Evolutionary conservation across 2,113 vertebrate genomes (phyloP).

Genomic region (Saguinus imperator): DNA sequence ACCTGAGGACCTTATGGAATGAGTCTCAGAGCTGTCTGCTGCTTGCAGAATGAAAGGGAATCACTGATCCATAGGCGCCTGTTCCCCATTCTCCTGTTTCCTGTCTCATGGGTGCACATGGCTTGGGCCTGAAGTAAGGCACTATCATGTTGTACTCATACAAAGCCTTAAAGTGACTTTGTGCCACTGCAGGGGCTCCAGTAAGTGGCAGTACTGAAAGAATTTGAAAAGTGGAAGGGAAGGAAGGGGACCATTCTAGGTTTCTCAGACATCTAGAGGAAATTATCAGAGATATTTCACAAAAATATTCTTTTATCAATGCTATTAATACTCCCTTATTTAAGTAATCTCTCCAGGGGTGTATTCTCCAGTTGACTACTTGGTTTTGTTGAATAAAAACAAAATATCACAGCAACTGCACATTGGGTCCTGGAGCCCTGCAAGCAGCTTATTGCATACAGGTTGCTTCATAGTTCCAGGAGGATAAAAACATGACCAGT

Average conservation of each 20-base stretch:
- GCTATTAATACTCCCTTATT: neutral
- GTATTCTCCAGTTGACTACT: neutral
- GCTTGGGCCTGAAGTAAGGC: neutral
- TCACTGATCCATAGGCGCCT: neutral
- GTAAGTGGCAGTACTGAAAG: neutral
- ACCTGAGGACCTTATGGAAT: neutral
- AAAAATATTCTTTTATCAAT: neutral
- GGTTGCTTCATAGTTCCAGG: neutral
- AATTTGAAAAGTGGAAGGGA: neutral
- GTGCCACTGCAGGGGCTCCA: neutral
- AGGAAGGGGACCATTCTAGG: neutral
- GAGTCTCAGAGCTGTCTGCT: neutral
- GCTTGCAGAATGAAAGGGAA: neutral
- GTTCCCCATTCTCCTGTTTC: neutral
- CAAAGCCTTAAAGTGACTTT: neutral
- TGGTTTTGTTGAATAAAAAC: neutral
- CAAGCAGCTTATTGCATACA: neutral
- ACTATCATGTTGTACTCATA: neutral
- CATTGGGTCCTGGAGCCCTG: neutral
- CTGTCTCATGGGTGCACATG: neutral
- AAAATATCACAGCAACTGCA: neutral
- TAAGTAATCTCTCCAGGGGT: neutral
- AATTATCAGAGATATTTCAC: conserved; percentile 12
- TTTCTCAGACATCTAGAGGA: neutral
- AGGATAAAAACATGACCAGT: neutral